Percentiles rank a stretch among this genome's conserved stretches.
phyloP scores from a whole-genome alignment of 2,113 vertebrate species.

The Rattus rattus region DNA sequence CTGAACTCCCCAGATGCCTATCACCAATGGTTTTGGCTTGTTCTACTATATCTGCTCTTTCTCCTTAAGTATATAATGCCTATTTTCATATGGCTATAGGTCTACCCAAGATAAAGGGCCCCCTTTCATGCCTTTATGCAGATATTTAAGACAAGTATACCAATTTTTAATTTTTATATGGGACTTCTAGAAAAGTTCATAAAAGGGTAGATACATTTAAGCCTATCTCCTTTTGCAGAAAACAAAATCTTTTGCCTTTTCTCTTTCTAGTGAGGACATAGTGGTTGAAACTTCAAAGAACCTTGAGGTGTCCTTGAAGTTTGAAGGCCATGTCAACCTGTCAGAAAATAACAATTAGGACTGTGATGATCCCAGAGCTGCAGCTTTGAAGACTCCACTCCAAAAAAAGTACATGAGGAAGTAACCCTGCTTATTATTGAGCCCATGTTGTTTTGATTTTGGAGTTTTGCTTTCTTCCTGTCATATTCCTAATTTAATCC shows the following conservation, averaged over 20 bases:
- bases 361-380: neutral
- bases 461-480: constrained; percentile 37
- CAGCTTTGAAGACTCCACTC: neutral
- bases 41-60: neutral
- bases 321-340: neutral
- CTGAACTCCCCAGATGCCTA: neutral
- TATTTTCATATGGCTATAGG: neutral
- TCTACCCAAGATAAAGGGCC: neutral
- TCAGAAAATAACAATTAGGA: neutral
- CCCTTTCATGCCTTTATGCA: neutral
- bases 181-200: constrained; percentile 4
- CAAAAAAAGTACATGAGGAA: neutral
- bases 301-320: neutral
- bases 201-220: neutral
- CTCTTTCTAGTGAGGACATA: neutral
- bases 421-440: constrained; percentile 8
- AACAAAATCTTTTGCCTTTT: constrained; percentile 18
- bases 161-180: constrained; percentile 5
- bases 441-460: constrained; percentile 21
- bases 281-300: neutral
- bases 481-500: neutral
- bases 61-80: neutral
- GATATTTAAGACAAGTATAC: neutral
- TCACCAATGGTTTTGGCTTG: neutral
- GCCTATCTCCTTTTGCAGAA: neutral